phyloP scores from a whole-genome alignment of 2,888 invertebrate species.

The Iphiclides podalirius region DNA sequence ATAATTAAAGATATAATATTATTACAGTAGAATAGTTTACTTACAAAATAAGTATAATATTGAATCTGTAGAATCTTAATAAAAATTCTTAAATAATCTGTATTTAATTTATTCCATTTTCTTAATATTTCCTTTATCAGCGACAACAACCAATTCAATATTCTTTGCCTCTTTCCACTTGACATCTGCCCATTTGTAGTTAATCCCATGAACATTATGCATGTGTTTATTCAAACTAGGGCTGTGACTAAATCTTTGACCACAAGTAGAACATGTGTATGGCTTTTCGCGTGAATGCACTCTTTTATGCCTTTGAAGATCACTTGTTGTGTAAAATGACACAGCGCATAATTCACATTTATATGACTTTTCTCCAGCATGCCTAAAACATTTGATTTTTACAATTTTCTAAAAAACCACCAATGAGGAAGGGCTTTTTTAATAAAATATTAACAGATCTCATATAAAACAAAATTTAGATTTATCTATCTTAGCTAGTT shows the following conservation, averaged over 20 bases:
- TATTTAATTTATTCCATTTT: constrained; percentile 5
- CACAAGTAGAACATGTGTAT: constrained; percentile 60
- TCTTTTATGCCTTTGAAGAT: constrained; percentile 56
- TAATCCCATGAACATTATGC: constrained; percentile 58
- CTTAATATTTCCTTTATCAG: constrained; percentile 21
- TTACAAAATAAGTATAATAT: constrained; percentile 2
- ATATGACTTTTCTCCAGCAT: constrained; percentile 60
- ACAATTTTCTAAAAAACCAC: no score
- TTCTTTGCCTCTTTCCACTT: constrained; percentile 33
- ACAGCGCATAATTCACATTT: constrained; percentile 59
- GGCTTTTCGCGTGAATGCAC: constrained; percentile 69
- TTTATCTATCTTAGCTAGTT: no score
- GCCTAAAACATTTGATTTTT: no score
- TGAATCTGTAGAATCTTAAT: constrained; percentile 8
- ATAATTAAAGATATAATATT: constrained; percentile 1
- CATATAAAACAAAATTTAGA: no score
- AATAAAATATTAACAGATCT: no score
- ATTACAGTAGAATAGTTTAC: constrained; percentile 3
- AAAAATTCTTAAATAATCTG: constrained; percentile 7
- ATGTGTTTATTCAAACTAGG: constrained; percentile 72
- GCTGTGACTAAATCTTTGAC: constrained; percentile 63
- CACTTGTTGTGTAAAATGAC: constrained; percentile 58
- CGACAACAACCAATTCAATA: constrained; percentile 31
- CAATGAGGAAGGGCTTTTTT: no score
- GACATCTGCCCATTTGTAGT: constrained; percentile 61